Conservation (phyloP, 1,140 invertebrate genomes). For the Aphelinus atriplicis region DNA sequence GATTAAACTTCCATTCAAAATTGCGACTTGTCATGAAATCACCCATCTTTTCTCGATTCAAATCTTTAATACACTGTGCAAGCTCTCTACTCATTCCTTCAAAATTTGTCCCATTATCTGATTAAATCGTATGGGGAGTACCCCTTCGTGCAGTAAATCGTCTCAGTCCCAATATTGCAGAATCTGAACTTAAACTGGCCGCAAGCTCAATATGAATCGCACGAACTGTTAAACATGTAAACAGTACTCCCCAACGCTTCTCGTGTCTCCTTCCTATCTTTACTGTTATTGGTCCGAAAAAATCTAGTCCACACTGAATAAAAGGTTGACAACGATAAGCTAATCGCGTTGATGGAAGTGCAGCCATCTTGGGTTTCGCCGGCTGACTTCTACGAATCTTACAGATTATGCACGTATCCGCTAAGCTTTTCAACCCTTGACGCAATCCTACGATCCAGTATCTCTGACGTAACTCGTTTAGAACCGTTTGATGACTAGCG, state of each 20-base stretch:
- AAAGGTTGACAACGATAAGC: slow-evolving; percentile 5
- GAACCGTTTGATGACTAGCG: slow-evolving; percentile 19
- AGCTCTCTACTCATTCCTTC: background rate
- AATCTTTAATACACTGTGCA: background rate
- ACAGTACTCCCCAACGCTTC: slow-evolving; percentile 39
- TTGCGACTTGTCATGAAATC: background rate
- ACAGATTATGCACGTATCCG: slow-evolving; percentile 1
- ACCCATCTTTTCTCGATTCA: background rate
- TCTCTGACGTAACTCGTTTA: slow-evolving; percentile 36
- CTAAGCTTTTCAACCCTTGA: background rate
- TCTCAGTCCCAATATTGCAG: slow-evolving; percentile 30
- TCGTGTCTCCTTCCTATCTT: slow-evolving; percentile 38
- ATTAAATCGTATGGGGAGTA: background rate
- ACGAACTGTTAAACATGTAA: slow-evolving; percentile 41
- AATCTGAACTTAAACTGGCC: slow-evolving; percentile 38
- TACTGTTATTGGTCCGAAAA: slow-evolving; percentile 21
- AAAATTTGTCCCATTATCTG: background rate
- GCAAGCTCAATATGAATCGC: slow-evolving; percentile 50
- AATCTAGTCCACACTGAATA: slow-evolving; percentile 21
- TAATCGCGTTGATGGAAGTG: background rate
- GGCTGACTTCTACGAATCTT: background rate
- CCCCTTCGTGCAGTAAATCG: slow-evolving; percentile 14
- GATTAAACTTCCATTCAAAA: no score
- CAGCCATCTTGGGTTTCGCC: background rate
- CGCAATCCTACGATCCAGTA: slow-evolving; percentile 18